Base-by-base conservation (phyloP, 2,113 vertebrate genomes). In the Terrapene triunguis region DNA sequence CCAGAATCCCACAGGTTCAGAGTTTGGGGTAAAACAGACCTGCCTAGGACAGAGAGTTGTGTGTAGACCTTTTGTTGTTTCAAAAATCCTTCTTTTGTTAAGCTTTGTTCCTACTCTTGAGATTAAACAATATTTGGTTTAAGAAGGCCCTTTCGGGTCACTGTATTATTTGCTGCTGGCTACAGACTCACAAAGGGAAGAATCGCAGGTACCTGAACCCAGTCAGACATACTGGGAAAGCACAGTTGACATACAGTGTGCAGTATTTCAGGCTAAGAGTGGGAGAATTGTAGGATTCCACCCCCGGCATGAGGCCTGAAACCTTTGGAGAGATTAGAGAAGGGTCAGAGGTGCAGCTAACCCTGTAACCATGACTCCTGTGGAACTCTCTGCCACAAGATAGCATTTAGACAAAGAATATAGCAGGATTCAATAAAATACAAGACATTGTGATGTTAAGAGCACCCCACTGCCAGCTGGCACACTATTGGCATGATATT, bases 1-100 rank as follows among this genome's bases (percentile, higher is more conserved):
- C 1, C 0, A 19, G 13, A 4, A 16, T 16, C 14, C 65, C 65
- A 5, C 65, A 38, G 2, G 2, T 69, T 16, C 22, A 47, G 47
- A 19, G 10, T 38, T 22, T 10, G 21, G n/a, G 59, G 25, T 42
- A 48, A 84, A 84, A 25, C 5, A 76, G 42, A 44, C 10, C 12
- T 5, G 0, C 78, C 32, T 19, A 25, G 10, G 44, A 51, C 47
- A 65, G 14, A 65, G 3, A 17, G 32, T 1, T 35, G 14, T 8
- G 5, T 35, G 29, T 65, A 65, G 62, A 65, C 7, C 62, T 65
- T 29, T 27, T 14, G 29, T 13, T 59, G 12, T 62, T 62, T 62
- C 32, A 62, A 62, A 62, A 62, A 32, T 32, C 29, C 3, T 14
- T 62, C 59, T 27, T 27, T 10, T 59, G 57, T 59, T 59, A 16